Percentiles rank a stretch among this genome's conserved stretches.
These are phyloP conservation scores for Neodiprion fabricii DNA, from an alignment of 1,140 invertebrate species.

Conservation along the genomic window DNA sequence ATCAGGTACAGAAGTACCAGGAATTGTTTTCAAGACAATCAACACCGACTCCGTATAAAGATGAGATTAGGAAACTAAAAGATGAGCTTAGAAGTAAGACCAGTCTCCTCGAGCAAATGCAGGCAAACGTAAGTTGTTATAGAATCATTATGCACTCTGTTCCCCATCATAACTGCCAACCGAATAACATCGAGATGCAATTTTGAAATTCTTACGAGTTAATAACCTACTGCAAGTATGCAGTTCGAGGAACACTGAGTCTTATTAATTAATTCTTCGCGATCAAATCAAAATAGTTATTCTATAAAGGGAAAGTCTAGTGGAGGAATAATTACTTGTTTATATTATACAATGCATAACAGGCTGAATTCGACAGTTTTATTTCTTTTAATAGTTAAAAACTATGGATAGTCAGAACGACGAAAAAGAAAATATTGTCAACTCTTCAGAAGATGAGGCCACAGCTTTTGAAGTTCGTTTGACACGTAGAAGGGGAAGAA, in stretches of 20 bases:
- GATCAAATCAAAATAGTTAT: no score
- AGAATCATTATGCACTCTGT: conserved; percentile 1
- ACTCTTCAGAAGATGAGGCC: conserved; percentile 39
- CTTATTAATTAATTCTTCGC: neutral
- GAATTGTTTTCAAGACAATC: conserved; percentile 32
- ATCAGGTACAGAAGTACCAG: conserved; percentile 34
- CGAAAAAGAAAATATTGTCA: conserved; percentile 23
- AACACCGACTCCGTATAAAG: conserved; percentile 15
- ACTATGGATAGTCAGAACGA: conserved; percentile 22
- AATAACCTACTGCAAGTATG: conserved; percentile 12
- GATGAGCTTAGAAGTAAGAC: neutral
- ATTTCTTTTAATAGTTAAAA: conserved; percentile 13
- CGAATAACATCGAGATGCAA: conserved; percentile 15
- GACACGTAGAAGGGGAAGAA: conserved; percentile 23
- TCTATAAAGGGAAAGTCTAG: no score
- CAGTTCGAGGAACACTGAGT: neutral
- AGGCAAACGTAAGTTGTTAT: neutral
- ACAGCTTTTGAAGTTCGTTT: conserved; percentile 10
- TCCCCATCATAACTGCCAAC: neutral
- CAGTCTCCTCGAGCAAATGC: neutral
- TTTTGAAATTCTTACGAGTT: conserved; percentile 19
- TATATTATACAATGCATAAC: no score
- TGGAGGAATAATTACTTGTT: no score
- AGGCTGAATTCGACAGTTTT: neutral
- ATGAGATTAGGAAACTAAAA: neutral